Evolutionary conservation across 2,888 invertebrate species (phyloP), one percentile per base, ranked within the genome.

Genomic region (Cheilosia soror): DNA sequence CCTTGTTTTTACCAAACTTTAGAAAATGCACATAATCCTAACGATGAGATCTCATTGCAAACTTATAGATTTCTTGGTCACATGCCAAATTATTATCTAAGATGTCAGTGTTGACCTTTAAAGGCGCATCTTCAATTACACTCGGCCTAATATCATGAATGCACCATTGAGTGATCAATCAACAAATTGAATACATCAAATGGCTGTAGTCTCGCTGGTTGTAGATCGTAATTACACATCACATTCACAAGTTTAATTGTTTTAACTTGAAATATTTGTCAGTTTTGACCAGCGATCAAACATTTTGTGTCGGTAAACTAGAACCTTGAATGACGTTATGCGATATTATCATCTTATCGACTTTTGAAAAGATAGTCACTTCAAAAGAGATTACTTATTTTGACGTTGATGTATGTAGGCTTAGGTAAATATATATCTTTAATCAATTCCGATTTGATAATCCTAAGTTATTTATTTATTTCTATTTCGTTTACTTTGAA

Each of bases 321-420:
- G 15, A 9, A 55, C 66, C 49, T 57, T 66, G 58, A 49, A 75
- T 75, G 33, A 11, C 31, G 31, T 27, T 47, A 47, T 40, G 9
- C 40, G 75, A 57, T 40, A 49, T 37, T 49, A 63, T 51, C 62
- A 40, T 31, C 47, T 75, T 75, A 75, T 58, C 58, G 49, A 49
- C 33, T 49, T 75, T 75, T 57, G 9, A 4, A 29, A n/a, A 73
- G 55, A 62, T 73, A 65, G 55, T 44, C 57, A 57, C 57, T 58
- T 60, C 58, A 49, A 37, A 49, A 49, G 15, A 71, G 71, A 49
- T 71, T 49, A 71, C 15, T 44, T 49, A 3, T 42, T 20, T 20
- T 11, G 75, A 66, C 65, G 58, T 57, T 75, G 75, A 75, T 75
- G 49, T 57, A 75, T 51, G 75, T n/a, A 29, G 63, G 55, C 73